phyloP scores from a whole-genome alignment of 2,113 vertebrate genomes.

The Leucopternis melanops region DNA sequence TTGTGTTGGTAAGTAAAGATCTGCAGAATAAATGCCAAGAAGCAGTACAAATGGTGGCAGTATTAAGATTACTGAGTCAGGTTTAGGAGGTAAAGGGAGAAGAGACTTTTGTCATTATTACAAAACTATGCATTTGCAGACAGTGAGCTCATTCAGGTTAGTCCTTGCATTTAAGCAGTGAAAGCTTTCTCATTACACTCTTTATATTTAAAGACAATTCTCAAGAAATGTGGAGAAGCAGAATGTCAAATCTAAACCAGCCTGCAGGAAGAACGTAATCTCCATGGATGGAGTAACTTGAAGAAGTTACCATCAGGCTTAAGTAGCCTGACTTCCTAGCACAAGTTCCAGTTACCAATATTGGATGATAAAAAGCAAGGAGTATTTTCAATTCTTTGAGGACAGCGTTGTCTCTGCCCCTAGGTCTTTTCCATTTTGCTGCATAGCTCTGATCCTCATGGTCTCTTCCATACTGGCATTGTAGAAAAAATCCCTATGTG shows the following conservation, averaged over 20 bases:
- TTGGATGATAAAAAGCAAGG: neutral
- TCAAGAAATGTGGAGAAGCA: neutral
- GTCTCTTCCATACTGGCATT: neutral
- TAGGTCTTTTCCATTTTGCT: neutral
- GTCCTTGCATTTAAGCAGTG: neutral
- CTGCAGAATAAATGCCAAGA: neutral
- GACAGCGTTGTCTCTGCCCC: neutral
- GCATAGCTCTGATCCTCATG: neutral
- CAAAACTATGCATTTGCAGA: neutral
- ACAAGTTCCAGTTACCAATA: neutral
- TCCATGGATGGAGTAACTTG: neutral
- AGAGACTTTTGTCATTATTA: neutral
- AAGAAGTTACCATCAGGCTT: neutral
- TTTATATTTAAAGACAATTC: neutral
- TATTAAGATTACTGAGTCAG: neutral
- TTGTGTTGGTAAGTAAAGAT: conserved; percentile 88
- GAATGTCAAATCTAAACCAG: neutral
- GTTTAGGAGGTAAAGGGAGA: neutral
- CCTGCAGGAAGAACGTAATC: neutral
- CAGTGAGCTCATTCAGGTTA: neutral
- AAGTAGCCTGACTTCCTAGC: neutral
- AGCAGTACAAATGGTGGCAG: neutral
- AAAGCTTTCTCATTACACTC: neutral
- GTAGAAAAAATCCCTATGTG: neutral
- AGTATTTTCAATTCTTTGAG: neutral